These are phyloP conservation scores for Hyposoter didymator DNA, from an alignment of 2,888 invertebrate genomes.

Conservation along the genomic window DNA sequence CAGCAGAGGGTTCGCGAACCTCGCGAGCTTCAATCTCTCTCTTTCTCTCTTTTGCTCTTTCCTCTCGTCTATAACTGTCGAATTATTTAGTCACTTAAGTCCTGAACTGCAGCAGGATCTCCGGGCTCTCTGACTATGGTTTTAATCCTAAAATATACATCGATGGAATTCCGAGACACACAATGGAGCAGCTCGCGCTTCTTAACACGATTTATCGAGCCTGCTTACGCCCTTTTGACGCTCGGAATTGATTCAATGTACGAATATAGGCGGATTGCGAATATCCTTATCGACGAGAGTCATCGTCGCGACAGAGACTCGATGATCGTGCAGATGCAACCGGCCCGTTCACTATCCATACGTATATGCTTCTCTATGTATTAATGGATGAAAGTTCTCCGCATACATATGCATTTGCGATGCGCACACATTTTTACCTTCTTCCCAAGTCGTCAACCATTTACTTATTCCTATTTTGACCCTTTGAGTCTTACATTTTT, in stretches of 20 bases:
- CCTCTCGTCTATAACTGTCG: slow-evolving; percentile 26
- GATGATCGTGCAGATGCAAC: slow-evolving; percentile 56
- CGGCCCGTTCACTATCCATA: slow-evolving; percentile 23
- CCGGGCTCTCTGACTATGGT: slow-evolving; percentile 6
- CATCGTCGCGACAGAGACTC: slow-evolving; percentile 52
- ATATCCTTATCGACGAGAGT: slow-evolving; percentile 54
- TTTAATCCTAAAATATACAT: slow-evolving; percentile 27
- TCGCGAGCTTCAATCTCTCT: slow-evolving; percentile 23
- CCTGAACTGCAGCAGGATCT: slow-evolving; percentile 45
- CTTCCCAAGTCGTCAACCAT: not conserved
- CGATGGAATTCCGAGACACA: not conserved
- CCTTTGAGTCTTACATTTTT: not conserved
- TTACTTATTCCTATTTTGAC: not conserved
- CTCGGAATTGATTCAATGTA: not conserved
- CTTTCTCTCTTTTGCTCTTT: slow-evolving; percentile 8
- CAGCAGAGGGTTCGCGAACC: slow-evolving; percentile 56
- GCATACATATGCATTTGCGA: slow-evolving; percentile 37
- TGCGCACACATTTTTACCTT: not conserved
- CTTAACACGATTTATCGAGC: not conserved
- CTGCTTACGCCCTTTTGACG: not conserved
- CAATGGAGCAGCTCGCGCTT: not conserved
- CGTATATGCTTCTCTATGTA: not conserved
- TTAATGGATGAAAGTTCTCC: slow-evolving; percentile 12
- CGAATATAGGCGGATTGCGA: slow-evolving; percentile 35
- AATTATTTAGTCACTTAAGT: slow-evolving; percentile 57